phyloP scores from a whole-genome alignment of 2,888 invertebrate species.

The Hoplodrina blanda region DNA sequence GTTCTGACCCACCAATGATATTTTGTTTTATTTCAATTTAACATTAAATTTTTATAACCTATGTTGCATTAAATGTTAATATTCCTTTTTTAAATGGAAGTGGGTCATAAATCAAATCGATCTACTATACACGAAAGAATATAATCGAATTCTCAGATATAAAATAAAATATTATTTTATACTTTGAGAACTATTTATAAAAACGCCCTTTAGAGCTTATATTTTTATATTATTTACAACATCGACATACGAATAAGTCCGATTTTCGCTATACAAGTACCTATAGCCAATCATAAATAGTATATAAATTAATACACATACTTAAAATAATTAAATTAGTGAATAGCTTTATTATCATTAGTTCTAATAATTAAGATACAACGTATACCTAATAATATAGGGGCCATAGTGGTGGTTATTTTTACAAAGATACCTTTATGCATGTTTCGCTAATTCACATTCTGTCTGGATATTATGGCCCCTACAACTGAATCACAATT shows the following conservation, averaged over 20 bases:
- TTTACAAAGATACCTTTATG: constrained; percentile 2
- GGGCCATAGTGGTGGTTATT: constrained; percentile 4
- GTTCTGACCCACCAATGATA: not conserved
- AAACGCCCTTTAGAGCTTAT: constrained; percentile 9
- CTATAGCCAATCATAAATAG: constrained; percentile 36
- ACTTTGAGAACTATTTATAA: constrained; percentile 21
- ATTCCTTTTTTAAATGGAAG: no score
- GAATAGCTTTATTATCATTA: constrained; percentile 36
- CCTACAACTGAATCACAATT: constrained; percentile 38
- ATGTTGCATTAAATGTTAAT: not conserved
- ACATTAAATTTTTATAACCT: not conserved
- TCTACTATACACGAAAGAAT: not conserved
- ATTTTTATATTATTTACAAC: constrained; percentile 43
- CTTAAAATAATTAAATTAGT: constrained; percentile 26
- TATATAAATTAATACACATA: constrained; percentile 36
- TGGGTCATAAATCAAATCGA: not conserved
- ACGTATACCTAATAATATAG: constrained; percentile 4
- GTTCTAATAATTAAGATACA: constrained; percentile 42
- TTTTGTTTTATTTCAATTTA: not conserved
- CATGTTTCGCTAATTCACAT: constrained; percentile 26
- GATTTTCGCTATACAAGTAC: constrained; percentile 16
- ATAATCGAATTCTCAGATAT: not conserved
- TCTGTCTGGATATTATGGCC: constrained; percentile 13
- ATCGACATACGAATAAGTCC: constrained; percentile 14
- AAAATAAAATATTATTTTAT: not conserved